These are phyloP conservation scores for Tachina lurida DNA, from an alignment of 2,888 invertebrate species.

Conservation along the genomic window DNA sequence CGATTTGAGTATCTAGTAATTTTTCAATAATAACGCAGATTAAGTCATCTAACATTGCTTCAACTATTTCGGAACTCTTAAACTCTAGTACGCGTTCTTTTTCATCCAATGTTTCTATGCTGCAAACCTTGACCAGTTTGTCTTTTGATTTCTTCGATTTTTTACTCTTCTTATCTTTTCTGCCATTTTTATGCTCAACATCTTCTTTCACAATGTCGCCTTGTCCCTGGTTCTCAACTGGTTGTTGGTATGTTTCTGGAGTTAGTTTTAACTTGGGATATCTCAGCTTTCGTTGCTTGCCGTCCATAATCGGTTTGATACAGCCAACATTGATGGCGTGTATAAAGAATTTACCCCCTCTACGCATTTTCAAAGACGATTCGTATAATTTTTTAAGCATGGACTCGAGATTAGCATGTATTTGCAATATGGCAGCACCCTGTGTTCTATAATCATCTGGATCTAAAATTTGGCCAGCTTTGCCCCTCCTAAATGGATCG, in stretches of 20 bases:
- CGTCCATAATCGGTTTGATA: conserved; percentile 77
- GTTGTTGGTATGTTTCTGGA: conserved; percentile 74
- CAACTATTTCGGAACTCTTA: conserved; percentile 76
- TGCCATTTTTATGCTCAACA: not conserved
- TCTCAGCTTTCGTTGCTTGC: conserved; percentile 74
- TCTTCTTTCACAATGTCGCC: not conserved
- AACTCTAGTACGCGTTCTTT: conserved; percentile 75
- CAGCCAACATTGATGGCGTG: conserved; percentile 85
- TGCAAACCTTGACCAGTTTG: conserved; percentile 74
- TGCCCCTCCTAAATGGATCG: conserved; percentile 87
- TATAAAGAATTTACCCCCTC: conserved; percentile 82
- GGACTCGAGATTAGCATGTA: conserved; percentile 85
- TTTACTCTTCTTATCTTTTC: conserved; percentile 28
- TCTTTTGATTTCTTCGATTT: conserved; percentile 59
- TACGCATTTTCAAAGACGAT: conserved; percentile 82
- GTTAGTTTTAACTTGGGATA: conserved; percentile 77
- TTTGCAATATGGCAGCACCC: conserved; percentile 85
- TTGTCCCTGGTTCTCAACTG: conserved; percentile 48
- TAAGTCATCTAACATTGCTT: conserved; percentile 74
- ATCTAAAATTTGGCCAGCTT: conserved; percentile 84
- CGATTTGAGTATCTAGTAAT: conserved; percentile 70
- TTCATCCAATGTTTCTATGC: conserved; percentile 78
- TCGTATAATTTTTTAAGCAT: conserved; percentile 84
- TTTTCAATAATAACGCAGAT: conserved; percentile 75
- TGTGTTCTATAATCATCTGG: conserved; percentile 81